Evolutionary conservation across 2,797 vertebrate species (phyloP).

Genomic region (Acanthurus leucopareius): DNA sequence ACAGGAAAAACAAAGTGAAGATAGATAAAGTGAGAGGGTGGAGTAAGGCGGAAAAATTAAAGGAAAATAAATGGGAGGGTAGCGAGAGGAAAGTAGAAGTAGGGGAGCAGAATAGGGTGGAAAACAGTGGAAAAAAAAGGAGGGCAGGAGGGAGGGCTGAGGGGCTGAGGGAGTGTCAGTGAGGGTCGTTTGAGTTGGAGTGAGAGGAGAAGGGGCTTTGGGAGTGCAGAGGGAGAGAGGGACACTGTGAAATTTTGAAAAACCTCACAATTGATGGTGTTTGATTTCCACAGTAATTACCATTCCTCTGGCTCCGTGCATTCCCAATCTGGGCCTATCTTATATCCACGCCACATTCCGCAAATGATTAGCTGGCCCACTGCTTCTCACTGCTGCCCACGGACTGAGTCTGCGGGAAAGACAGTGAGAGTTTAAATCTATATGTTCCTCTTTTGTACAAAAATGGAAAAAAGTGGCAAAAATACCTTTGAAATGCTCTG

Average conservation of each 20-base stretch:
- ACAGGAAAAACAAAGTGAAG: slow-evolving; percentile 70
- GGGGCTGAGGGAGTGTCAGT: slow-evolving; percentile 72
- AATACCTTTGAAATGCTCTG: not conserved
- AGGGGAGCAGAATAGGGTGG: slow-evolving; percentile 47
- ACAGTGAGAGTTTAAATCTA: slow-evolving; percentile 32
- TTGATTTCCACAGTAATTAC: slow-evolving; percentile 89
- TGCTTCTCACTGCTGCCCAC: slow-evolving; percentile 76
- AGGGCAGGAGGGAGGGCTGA: slow-evolving; percentile 57
- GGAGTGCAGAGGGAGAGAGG: slow-evolving; percentile 62
- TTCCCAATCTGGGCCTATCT: slow-evolving; percentile 87
- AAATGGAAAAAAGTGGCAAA: slow-evolving; percentile 15
- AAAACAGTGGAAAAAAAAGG: slow-evolving; percentile 64
- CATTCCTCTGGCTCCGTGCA: slow-evolving; percentile 86
- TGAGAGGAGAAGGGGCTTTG: slow-evolving; percentile 64
- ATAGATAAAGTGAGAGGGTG: slow-evolving; percentile 72
- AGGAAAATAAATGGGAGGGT: slow-evolving; percentile 74
- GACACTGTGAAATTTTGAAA: slow-evolving; percentile 84
- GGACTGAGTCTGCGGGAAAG: slow-evolving; percentile 58
- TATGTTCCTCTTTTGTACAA: slow-evolving; percentile 20
- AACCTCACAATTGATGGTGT: slow-evolving; percentile 89
- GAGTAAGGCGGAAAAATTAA: slow-evolving; percentile 69
- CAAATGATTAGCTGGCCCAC: slow-evolving; percentile 85
- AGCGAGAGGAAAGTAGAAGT: slow-evolving; percentile 50
- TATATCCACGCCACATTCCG: slow-evolving; percentile 86
- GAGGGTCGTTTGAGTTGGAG: slow-evolving; percentile 76